phyloP scores from a whole-genome alignment of 2,797 vertebrate species.

The Tenualosa thibaudeaui region DNA sequence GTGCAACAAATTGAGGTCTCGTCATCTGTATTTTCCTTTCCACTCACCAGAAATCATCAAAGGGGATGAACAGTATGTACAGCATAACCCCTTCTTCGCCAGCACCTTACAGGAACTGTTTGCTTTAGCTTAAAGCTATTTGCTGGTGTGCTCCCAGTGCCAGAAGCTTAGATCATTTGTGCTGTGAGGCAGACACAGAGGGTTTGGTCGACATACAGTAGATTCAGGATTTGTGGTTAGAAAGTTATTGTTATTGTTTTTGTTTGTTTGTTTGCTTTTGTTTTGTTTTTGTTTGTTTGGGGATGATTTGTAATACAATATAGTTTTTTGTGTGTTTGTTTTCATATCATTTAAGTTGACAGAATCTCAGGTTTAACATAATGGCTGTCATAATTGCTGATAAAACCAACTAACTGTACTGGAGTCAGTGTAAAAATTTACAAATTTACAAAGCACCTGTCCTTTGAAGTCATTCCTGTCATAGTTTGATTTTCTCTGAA shows the following conservation, averaged over 20 bases:
- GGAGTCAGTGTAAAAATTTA: background rate
- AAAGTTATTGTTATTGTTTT: background rate
- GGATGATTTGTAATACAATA: background rate
- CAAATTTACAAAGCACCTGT: background rate
- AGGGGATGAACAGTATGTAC: conserved; percentile 1
- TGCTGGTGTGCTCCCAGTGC: background rate
- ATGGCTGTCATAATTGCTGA: background rate
- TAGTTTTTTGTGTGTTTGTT: background rate
- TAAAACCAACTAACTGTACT: background rate
- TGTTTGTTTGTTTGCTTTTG: background rate
- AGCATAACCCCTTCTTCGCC: background rate
- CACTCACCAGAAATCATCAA: conserved; percentile 19
- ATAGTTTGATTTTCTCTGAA: background rate
- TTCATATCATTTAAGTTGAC: background rate
- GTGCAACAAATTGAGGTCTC: conserved; percentile 19
- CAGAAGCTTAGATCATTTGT: background rate
- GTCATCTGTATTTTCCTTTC: conserved; percentile 15
- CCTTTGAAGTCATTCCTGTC: background rate
- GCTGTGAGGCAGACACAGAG: background rate
- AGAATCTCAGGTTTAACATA: background rate
- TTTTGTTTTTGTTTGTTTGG: background rate
- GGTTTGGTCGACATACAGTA: background rate
- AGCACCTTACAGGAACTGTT: background rate
- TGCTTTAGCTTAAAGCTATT: background rate
- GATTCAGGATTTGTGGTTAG: background rate